Evolutionary conservation across 2,113 vertebrate genomes (phyloP).

Genomic region (Neolamprologus ventralis): DNA sequence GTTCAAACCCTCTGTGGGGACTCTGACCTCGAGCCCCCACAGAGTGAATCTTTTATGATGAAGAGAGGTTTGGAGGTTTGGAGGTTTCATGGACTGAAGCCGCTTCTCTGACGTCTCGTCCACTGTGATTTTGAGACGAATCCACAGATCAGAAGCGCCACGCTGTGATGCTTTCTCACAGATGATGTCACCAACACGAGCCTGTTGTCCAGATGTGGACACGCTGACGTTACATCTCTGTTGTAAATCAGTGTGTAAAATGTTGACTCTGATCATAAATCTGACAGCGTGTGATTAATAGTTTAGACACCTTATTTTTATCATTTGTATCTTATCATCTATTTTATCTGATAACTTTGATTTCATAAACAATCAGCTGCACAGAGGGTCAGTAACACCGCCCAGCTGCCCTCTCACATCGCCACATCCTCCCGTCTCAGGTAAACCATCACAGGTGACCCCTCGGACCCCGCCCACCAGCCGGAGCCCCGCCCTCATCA

Average conservation of each 20-base stretch:
- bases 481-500: neutral
- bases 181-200: neutral
- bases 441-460: neutral
- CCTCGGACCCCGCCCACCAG: neutral
- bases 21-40: neutral
- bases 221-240: neutral
- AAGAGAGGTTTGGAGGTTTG: neutral
- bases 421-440: neutral
- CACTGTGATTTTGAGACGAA: neutral
- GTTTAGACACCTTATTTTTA: rapidly evolving
- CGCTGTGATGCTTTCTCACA: neutral
- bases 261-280: neutral
- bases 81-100: neutral
- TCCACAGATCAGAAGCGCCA: neutral
- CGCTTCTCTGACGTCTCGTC: neutral
- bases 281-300: neutral
- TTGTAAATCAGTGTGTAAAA: neutral
- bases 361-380: neutral
- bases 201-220: no score
- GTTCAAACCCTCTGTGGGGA: neutral
- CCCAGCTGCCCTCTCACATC: neutral
- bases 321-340: neutral
- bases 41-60: neutral
- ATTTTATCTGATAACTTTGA: neutral
- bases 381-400: neutral